These are phyloP conservation scores for Drosophila sp. DNA, from an alignment of 1,140 invertebrate species.

Conservation along the genomic window DNA sequence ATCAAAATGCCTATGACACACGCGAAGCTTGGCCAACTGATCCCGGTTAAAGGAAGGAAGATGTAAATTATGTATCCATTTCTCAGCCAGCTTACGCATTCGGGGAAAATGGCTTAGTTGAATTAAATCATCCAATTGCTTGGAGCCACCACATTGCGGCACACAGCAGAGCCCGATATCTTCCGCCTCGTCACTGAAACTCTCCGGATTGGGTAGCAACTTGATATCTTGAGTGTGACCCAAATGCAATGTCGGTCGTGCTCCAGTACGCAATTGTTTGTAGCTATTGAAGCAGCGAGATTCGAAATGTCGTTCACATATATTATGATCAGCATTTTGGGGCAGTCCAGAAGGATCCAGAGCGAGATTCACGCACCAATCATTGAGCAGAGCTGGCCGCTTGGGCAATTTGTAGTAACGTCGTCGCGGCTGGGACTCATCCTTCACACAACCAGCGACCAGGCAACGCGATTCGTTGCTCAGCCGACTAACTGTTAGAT, in stretches of 20 bases:
- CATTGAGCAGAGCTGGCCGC: constrained; percentile 19
- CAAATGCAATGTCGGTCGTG: constrained; percentile 60
- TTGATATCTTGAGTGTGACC: constrained; percentile 41
- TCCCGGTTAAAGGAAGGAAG: constrained; percentile 25
- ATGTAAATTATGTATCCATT: constrained; percentile 64
- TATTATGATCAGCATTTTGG: constrained; percentile 24
- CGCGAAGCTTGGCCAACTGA: constrained; percentile 26
- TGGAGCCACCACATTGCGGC: constrained; percentile 35
- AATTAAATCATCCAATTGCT: constrained; percentile 25
- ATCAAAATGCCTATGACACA: constrained; percentile 65
- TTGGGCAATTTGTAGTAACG: constrained; percentile 61
- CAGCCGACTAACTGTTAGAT: constrained; percentile 29
- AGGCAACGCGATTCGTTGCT: constrained; percentile 39
- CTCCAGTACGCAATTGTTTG: constrained; percentile 44
- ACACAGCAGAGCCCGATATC: constrained; percentile 51
- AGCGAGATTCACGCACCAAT: constrained; percentile 62
- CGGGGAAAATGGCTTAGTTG: constrained; percentile 50
- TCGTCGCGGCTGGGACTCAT: constrained; percentile 14
- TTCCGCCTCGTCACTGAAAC: constrained; percentile 14
- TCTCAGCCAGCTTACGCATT: constrained; percentile 29
- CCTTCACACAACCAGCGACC: constrained; percentile 42
- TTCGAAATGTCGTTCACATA: constrained; percentile 72
- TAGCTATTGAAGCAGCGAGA: constrained; percentile 45
- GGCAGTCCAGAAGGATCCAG: constrained; percentile 27
- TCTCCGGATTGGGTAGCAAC: constrained; percentile 46